phyloP scores from a whole-genome alignment of 2,113 vertebrate genomes.

The Synodontis membranacea region DNA sequence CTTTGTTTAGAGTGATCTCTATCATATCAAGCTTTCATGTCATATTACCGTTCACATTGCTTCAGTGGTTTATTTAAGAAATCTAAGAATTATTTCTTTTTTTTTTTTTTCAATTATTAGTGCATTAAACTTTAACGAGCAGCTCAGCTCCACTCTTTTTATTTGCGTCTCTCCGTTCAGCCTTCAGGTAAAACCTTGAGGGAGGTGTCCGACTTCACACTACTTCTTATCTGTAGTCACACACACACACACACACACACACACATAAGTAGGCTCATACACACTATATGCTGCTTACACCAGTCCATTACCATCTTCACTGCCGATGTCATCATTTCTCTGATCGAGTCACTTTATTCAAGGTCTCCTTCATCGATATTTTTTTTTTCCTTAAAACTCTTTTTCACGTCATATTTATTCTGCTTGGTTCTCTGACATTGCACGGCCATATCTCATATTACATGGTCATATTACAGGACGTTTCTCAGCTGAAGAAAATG shows the following conservation, averaged over 20 bases:
- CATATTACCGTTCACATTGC: neutral
- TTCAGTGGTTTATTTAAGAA: neutral
- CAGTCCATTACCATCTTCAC: neutral
- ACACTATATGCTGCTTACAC: neutral
- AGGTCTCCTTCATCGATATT: neutral
- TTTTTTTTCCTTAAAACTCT: neutral
- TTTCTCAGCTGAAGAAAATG: neutral
- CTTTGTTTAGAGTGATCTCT: neutral
- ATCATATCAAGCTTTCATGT: neutral
- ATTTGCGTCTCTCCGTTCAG: neutral
- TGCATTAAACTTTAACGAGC: neutral
- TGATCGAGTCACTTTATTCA: neutral
- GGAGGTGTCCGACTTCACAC: neutral
- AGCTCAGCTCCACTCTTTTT: neutral
- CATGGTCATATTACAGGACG: no score
- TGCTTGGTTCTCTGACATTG: neutral
- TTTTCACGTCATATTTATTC: neutral
- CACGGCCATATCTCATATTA: neutral
- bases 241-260: neutral
- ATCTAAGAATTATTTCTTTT: slow-evolving; percentile 7
- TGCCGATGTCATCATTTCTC: neutral
- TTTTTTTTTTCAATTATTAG: neutral
- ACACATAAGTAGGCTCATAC: no score
- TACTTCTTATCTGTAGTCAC: neutral
- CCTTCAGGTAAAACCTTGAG: neutral